Percentiles rank a stretch among this genome's conserved stretches.
These are phyloP conservation scores for Drosophila ohnishii DNA, from an alignment of 1,140 invertebrate species.

Conservation along the genomic window DNA sequence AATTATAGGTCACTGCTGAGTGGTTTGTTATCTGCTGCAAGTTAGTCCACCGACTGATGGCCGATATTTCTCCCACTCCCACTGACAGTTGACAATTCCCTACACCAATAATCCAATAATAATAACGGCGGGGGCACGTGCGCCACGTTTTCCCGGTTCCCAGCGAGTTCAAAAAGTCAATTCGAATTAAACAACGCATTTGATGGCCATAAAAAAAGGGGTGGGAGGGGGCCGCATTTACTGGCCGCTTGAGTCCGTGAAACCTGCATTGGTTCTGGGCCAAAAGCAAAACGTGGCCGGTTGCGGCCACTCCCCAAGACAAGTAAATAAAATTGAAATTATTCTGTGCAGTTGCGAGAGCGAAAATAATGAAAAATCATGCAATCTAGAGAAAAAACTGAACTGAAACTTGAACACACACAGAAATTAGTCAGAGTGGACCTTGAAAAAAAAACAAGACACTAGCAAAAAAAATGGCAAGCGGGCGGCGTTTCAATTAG, in stretches of 20 bases:
- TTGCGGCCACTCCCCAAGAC: slow-evolving; percentile 59
- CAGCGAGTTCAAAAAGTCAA: slow-evolving; percentile 76
- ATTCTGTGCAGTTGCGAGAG: slow-evolving; percentile 45
- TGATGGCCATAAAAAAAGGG: slow-evolving; percentile 66
- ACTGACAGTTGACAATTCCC: slow-evolving; percentile 39
- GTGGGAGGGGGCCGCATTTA: slow-evolving; percentile 50
- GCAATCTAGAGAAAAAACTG: slow-evolving; percentile 12
- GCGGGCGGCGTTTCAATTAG: slow-evolving; percentile 72
- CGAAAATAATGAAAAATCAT: slow-evolving; percentile 35
- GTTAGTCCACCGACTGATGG: slow-evolving; percentile 2
- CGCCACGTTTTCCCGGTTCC: slow-evolving; percentile 51
- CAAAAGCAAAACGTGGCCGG: slow-evolving; percentile 55
- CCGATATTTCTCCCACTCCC: not conserved
- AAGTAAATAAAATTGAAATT: slow-evolving; percentile 73
- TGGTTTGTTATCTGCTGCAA: slow-evolving; percentile 16
- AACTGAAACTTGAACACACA: slow-evolving; percentile 10
- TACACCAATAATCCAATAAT: slow-evolving; percentile 32
- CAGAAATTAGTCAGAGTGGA: slow-evolving; percentile 55
- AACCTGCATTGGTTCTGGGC: slow-evolving; percentile 46
- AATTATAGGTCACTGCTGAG: slow-evolving; percentile 17
- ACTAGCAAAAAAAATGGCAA: slow-evolving; percentile 4
- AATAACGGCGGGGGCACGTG: slow-evolving; percentile 42
- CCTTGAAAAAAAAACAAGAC: slow-evolving; percentile 49
- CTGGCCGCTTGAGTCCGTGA: slow-evolving; percentile 36
- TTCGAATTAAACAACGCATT: slow-evolving; percentile 78